Conservation (phyloP, 2,113 vertebrate genomes). For the Fregetta grallaria region DNA sequence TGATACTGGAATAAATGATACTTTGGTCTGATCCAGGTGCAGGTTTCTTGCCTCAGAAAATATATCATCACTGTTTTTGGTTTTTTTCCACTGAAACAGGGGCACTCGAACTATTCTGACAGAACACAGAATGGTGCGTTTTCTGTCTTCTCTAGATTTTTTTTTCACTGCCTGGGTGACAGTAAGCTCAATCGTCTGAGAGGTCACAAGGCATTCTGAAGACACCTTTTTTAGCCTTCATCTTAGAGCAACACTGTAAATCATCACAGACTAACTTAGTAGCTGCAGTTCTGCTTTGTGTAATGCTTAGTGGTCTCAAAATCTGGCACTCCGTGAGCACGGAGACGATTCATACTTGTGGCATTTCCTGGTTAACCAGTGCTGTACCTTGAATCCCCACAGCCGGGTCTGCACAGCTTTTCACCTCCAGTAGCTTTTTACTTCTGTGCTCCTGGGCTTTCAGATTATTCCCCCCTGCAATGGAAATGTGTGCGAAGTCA, state of each 20-base stretch:
- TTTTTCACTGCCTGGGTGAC: background rate
- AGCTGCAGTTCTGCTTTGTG: background rate
- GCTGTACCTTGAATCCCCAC: background rate
- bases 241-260: background rate
- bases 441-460: background rate
- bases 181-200: background rate
- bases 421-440: background rate
- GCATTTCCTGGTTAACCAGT: slow-evolving; percentile 4
- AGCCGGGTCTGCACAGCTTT: background rate
- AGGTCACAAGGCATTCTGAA: background rate
- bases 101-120: background rate
- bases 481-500: background rate
- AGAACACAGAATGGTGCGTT: background rate
- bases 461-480: background rate
- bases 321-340: background rate
- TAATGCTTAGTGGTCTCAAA: background rate
- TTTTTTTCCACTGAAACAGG: background rate
- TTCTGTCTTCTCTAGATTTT: background rate
- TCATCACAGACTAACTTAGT: background rate
- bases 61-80: background rate
- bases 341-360: background rate
- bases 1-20: background rate
- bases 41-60: background rate
- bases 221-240: background rate
- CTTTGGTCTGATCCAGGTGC: background rate